Base-by-base conservation (phyloP, 2,797 vertebrate species). In the Pangasius sanitwongsei region DNA sequence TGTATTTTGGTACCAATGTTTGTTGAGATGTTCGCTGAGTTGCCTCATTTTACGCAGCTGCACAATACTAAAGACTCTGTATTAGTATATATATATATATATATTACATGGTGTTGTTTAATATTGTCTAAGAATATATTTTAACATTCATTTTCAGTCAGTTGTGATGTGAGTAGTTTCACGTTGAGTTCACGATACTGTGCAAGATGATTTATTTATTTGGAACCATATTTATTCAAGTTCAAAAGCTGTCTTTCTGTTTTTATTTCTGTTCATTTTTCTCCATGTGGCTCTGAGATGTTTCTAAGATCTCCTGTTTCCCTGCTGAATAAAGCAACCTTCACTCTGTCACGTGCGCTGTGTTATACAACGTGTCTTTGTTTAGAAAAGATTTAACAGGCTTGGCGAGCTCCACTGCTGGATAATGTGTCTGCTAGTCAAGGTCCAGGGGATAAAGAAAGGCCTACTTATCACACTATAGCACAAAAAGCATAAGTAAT, bases 301-400 rank as follows among this genome's bases (percentile, higher is more conserved):
- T 72, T 34, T 69, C 78, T 78, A n/a, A 80, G 75, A 83, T 86
- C 50, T 86, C 20, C 25, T 83, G 67, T 78, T 83, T 61, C 44
- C 63, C 23, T 70, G 74, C 65, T 85, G 75, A 90, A 87, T 90
- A 81, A 86, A 90, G 86, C n/a, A 53, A 48, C 44, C 65, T 70
- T 85, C 9, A 25, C 31, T 37, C 63, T 53, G n/a, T 70, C 65
- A 70, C 65, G 2, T 11, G 8, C 9, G 20, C 11, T 25, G 78
- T n/a, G 55, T 53, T 65, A 83, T n/a, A 82, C 67, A 75, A 70
- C 3, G 34, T 4, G 23, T 69, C 89, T 84, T 87, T 85, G 85
- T 87, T 65, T 57, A 12, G 20, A 61, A 61, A 28, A 65, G n/a
- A 70, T 53, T 53, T 2, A 85, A 69, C 83, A 55, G 65, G 4